Conservation (phyloP, 2,797 vertebrate genomes). For the Sebastes itinus region DNA sequence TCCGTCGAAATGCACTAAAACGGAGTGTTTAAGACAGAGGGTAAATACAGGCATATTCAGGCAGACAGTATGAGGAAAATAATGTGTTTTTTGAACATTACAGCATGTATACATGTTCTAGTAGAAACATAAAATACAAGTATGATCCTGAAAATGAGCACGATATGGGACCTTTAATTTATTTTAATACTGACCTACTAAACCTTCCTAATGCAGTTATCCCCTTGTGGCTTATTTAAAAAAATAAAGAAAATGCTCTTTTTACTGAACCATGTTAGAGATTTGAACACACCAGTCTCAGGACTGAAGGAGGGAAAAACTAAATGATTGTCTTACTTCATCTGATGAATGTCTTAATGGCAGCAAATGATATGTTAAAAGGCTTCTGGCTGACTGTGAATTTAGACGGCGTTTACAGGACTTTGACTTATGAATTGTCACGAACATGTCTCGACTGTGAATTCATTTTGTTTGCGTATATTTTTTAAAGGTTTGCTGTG, state of each 20-base stretch:
- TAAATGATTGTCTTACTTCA: constrained; percentile 33
- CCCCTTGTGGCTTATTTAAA: neutral
- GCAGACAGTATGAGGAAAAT: too few relatives aligned
- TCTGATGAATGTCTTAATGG: constrained; percentile 53
- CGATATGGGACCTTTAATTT: neutral
- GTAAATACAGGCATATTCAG: too few relatives aligned
- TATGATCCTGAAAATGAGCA: too few relatives aligned
- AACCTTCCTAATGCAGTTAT: neutral
- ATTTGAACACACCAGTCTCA: neutral
- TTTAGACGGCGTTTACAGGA: constrained; percentile 6
- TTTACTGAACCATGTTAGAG: neutral
- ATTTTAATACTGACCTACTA: neutral
- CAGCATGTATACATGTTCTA: too few relatives aligned
- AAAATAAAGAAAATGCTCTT: neutral
- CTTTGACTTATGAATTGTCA: constrained; percentile 1
- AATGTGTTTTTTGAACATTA: too few relatives aligned
- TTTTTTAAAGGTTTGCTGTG: constrained; percentile 20
- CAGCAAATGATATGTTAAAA: constrained; percentile 44
- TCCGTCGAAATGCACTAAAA: too few relatives aligned
- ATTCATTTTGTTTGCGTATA: constrained; percentile 7
- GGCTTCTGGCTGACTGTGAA: constrained; percentile 10
- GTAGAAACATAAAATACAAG: too few relatives aligned
- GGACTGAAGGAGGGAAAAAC: neutral
- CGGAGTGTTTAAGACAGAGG: too few relatives aligned
- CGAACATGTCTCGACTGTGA: constrained; percentile 33